Conservation (phyloP, 2,797 vertebrate species). For the Simalia tracyae region DNA sequence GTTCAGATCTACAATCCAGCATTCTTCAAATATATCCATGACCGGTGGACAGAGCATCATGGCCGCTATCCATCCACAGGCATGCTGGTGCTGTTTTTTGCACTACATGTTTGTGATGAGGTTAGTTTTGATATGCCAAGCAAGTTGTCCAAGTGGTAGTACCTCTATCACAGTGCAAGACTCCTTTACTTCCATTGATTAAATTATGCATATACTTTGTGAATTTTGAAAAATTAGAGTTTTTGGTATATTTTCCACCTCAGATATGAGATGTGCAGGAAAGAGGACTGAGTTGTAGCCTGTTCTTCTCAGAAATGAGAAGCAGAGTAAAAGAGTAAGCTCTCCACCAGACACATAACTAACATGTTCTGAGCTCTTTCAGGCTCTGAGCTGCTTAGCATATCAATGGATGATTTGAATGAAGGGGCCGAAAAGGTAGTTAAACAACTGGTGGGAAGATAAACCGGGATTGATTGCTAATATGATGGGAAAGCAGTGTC, state of each 20-base stretch:
- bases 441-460: background rate
- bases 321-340: background rate
- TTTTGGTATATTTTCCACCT: background rate
- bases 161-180: background rate
- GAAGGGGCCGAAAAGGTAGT: background rate
- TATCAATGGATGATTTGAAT: background rate
- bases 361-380: no score
- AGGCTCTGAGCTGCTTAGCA: background rate
- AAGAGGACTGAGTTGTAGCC: background rate
- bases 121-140: slow-evolving; percentile 67
- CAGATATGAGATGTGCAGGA: background rate
- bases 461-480: background rate
- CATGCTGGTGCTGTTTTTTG: slow-evolving; percentile 97
- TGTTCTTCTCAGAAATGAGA: background rate
- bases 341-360: background rate
- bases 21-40: slow-evolving; percentile 99
- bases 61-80: slow-evolving; percentile 98
- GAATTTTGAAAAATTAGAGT: background rate
- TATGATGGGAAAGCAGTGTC: background rate
- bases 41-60: slow-evolving; percentile 92
- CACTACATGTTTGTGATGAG: slow-evolving; percentile 95
- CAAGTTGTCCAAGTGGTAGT: background rate
- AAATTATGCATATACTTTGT: background rate
- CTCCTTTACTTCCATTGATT: background rate
- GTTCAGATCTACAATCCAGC: slow-evolving; percentile 99